Evolutionary conservation across 2,113 vertebrate species (phyloP), one percentile per base, ranked within the genome.

Genomic region (Rhinoderma darwinii): DNA sequence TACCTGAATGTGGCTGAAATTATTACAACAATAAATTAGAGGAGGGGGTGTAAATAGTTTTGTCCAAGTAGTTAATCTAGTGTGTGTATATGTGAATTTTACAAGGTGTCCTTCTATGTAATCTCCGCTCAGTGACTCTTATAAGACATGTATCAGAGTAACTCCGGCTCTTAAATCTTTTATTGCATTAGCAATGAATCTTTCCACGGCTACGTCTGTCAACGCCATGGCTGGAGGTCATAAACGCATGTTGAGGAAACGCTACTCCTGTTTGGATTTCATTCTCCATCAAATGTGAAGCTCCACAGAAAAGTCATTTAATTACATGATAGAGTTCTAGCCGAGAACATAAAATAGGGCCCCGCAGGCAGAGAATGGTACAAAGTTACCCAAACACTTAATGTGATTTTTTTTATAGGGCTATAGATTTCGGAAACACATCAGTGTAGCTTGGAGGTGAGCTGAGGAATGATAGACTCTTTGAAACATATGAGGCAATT

Each of bases 291-390:
- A 56, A 61, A 84, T n/a, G 51, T 44, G 37, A 75, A 14, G 22
- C 66, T 75, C 41, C 50, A 75, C 61, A 75, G 83, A 59, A 75
- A 61, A 84, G 44, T 76, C 72, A 84, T 84, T 84, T 84, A 75
- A 84, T 84, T 84, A 84, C 83, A 75, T 75, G 72, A 84, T 76
- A 39, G 83, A 84, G 70, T 76, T 75, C 83, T 44, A 41, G 51
- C 66, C 54, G 12, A 30, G 47, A 75, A 76, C 83, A 75, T 75
- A 61, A 75, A 76, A 84, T 4, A 37, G 20, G 43, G 3, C 47
- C 81, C 83, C 54, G 63, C 70, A 41, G 70, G 70, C 70, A 59
- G 50, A 27, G 22, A 32, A 61, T 22, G 35, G 5, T 59, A 75
- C 70, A 75, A 32, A 84, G 72, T 56, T 84, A 84, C 72, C 83